Percentiles rank a stretch among this genome's conserved stretches.
Evolutionary conservation across 2,888 invertebrate genomes (phyloP).

Genomic region (Hofmannophila pseudospretella): DNA sequence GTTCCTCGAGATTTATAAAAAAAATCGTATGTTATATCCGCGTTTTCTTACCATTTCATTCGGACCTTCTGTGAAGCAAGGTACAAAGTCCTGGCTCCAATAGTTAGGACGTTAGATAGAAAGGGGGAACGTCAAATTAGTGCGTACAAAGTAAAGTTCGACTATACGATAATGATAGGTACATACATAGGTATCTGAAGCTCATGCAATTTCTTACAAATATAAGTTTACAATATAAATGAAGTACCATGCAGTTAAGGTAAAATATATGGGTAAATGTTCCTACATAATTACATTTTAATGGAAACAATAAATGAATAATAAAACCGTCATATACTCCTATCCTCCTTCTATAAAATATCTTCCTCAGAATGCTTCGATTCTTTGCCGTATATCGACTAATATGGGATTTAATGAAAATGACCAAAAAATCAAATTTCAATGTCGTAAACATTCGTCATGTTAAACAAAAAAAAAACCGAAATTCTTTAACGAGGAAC

Average conservation of each 20-base stretch:
- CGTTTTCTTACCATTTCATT: too few species aligned
- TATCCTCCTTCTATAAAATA: constrained; percentile 30
- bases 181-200: constrained; percentile 36
- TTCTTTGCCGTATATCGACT: constrained; percentile 15
- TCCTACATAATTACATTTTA: constrained; percentile 38
- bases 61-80: too few species aligned
- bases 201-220: constrained; percentile 53
- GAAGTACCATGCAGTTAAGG: constrained; percentile 55
- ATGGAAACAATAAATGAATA: constrained; percentile 75
- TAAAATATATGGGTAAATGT: constrained; percentile 50
- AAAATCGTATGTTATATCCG: too few species aligned
- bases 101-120: too few species aligned
- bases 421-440: constrained; percentile 14
- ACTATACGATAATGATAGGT: not conserved
- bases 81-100: too few species aligned
- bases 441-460: constrained; percentile 2
- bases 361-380: constrained; percentile 37
- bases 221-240: constrained; percentile 41
- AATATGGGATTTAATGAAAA: constrained; percentile 7
- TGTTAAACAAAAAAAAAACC: constrained; percentile 1
- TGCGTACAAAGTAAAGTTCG: constrained; percentile 11
- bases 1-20: too few species aligned
- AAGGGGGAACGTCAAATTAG: not conserved
- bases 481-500: constrained; percentile 29
- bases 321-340: constrained; percentile 57